phyloP scores from a whole-genome alignment of 2,113 vertebrate genomes.

The Sitta europaea region DNA sequence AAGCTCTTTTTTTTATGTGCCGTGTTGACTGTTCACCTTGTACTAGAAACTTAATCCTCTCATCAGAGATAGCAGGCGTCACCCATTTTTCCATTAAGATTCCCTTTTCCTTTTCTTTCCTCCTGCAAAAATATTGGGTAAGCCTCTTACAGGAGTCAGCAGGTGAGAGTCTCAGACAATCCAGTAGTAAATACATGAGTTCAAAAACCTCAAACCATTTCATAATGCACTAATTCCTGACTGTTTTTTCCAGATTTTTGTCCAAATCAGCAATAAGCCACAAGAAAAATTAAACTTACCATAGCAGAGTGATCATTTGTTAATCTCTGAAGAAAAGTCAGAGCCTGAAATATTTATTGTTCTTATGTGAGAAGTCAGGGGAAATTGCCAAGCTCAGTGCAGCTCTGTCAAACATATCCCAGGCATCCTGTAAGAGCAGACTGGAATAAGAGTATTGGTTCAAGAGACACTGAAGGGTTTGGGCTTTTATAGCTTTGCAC shows the following conservation, averaged over 20 bases:
- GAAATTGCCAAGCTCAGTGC: background rate
- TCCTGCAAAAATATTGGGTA: background rate
- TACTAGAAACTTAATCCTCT: conserved; percentile 1
- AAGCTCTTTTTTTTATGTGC: background rate
- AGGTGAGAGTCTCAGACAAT: background rate
- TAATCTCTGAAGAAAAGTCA: background rate
- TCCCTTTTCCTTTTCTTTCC: background rate
- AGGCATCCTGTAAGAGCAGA: background rate
- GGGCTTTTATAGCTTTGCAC: background rate
- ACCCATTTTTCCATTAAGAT: background rate
- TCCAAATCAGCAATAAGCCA: background rate
- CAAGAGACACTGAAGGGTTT: background rate
- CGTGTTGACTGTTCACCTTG: background rate
- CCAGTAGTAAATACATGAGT: background rate
- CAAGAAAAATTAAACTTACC: background rate
- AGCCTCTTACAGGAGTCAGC: background rate
- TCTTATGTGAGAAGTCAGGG: background rate
- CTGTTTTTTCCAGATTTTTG: background rate
- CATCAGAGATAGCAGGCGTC: background rate
- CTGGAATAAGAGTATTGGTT: background rate
- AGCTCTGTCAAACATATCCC: background rate
- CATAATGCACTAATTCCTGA: background rate
- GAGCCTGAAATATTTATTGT: background rate
- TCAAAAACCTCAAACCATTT: background rate
- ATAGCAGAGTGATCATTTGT: background rate